These are phyloP conservation scores for Orthosia incerta DNA, from an alignment of 2,888 invertebrate genomes.

Conservation along the genomic window DNA sequence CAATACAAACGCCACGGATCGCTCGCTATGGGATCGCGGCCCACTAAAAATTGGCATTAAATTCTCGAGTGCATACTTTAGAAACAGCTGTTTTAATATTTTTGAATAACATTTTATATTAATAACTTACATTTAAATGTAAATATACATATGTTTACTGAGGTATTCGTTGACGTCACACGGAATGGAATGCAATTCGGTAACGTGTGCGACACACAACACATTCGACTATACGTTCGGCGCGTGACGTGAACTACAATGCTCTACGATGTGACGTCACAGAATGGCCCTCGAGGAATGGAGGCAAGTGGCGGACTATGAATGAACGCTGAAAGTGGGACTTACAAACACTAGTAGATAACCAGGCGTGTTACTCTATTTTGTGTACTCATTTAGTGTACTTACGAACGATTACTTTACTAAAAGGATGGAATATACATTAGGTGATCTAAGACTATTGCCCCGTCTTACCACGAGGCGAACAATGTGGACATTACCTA, in stretches of 20 bases:
- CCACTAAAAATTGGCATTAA: conserved; percentile 77
- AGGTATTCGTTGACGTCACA: conserved; percentile 62
- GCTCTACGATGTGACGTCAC: conserved; percentile 60
- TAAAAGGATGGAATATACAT: conserved; percentile 91
- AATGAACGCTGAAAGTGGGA: conserved; percentile 81
- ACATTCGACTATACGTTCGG: conserved; percentile 33
- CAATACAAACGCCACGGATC: conserved; percentile 23
- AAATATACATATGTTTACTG: conserved; percentile 85
- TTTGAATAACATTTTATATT: conserved; percentile 75
- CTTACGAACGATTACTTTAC: conserved; percentile 85
- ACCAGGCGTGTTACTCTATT: conserved; percentile 83
- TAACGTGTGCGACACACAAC: conserved; percentile 19
- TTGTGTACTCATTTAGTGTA: conserved; percentile 88
- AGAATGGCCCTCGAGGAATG: conserved; percentile 72
- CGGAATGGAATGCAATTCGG: conserved; percentile 35
- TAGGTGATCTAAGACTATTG: conserved; percentile 86
- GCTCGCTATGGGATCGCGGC: conserved; percentile 73
- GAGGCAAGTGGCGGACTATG: conserved; percentile 84
- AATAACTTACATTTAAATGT: conserved; percentile 81
- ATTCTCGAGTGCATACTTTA: conserved; percentile 82
- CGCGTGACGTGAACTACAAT: conserved; percentile 28
- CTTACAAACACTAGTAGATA: conserved; percentile 86
- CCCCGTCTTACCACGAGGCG: conserved; percentile 74
- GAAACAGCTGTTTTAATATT: conserved; percentile 78
- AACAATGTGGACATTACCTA: conserved; percentile 80